Evolutionary conservation across 2,888 invertebrate genomes (phyloP), one percentile per base, ranked within the genome.

Genomic region (Malthinus flaveolus): DNA sequence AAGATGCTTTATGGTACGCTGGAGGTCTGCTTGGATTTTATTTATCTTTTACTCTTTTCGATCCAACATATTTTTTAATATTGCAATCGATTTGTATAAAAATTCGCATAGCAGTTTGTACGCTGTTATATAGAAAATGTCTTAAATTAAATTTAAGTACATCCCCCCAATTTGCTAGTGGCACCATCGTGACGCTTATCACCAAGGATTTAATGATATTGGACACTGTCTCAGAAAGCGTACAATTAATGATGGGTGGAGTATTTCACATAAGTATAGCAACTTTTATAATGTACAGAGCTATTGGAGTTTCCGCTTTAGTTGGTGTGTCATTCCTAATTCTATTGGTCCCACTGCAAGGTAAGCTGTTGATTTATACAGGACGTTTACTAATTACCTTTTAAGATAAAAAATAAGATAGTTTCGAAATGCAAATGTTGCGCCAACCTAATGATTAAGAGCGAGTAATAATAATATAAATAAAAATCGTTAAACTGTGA

Each of bases 171-270:
- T 94, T 93, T 0, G 89, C 80, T 78, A 91, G 85, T 68, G 95
- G 79, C 76, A 72, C 72, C 61, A 68, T 73, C 35, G 69, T 75
- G 0, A 75, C 74, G 51, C 59, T 74, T 8, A 55, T 95, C 61
- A 91, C 93, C 0, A 94, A 93, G 53, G 95, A 95, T 76, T 92
- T 94, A 0, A 88, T 87, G 64, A 80, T 93, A 57, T 93, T 95
- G 76, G 94, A 95, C 76, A 83, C 89, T 78, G 88, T 88, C 2
- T 83, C 87, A 7, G 80, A 91, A 51, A 91, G 91, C 74, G 75
- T 91, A 7, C 89, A 93, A 72, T 76, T 95, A 6, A 88, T 93
- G 83, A 80, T 92, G 23, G 90, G 90, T 0, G 92, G 93, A 0
- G 74, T 92, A 0, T 87, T 92, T 0, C 88, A 93, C 75, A 86